Evolutionary conservation across 92 coral and sea anemone genomes (phyloP), one percentile per base, ranked within the genome.

Genomic region (Phenganax marumi): DNA sequence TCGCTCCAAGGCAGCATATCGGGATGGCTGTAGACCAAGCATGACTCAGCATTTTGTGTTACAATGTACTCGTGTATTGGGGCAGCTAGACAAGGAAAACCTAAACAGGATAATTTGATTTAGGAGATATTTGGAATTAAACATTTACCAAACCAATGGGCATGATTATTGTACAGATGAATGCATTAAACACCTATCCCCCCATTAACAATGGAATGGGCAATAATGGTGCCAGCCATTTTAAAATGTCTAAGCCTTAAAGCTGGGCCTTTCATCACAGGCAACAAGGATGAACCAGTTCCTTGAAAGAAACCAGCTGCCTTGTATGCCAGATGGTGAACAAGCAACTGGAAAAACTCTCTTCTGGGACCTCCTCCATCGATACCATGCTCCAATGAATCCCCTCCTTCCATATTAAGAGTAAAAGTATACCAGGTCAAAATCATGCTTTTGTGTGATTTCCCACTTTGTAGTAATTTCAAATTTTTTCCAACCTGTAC

Each of bases 41-140:
- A 9, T 7, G 74, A 9, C 7, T 68, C 74, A 21, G 43, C 49
- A 68, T 68, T 68, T 33, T 68, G 74, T 22, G 74, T 68, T 7
- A 68, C 74, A 10, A 68, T 68, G 74, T 68, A 68, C 74, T 68
- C 74, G 46, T 9, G 39, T 33, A 68, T 33, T 8, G 74, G 74
- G 24, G 47, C 8, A 8, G 74, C 74, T 22, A 68, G 74, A 33
- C 74, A 68, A 68, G 74, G 74, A 33, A 68, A 68, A 10, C 74
- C 74, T 68, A 23, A 22, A 8, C n/a, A n/a, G n/a, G n/a, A n/a
- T n/a, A n/a, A n/a, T n/a, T n/a, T n/a, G n/a, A n/a, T n/a, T n/a
- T n/a, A n/a, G n/a, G n/a, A n/a, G n/a, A n/a, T n/a, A n/a, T n/a
- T n/a, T n/a, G n/a, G n/a, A n/a, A n/a, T n/a, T n/a, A n/a, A n/a